A percentile compares a stretch with the other conserved stretches of the same genome.
phyloP scores from a whole-genome alignment of 2,888 invertebrate species.

The Cosmorhoe ocellata region DNA sequence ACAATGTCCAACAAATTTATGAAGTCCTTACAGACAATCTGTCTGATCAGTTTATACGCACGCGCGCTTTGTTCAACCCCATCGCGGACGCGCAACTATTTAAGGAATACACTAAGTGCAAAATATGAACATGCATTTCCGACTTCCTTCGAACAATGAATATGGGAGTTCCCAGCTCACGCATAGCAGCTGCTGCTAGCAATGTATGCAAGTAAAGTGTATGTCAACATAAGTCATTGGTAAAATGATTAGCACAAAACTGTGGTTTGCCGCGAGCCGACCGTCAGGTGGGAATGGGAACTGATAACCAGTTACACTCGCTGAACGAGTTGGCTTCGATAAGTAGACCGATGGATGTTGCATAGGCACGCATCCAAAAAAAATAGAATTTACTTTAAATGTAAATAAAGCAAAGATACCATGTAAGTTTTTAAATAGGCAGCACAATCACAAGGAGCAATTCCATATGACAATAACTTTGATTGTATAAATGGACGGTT shows the following conservation, averaged over 20 bases:
- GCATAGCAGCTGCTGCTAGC: conserved; percentile 8
- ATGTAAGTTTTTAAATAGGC: no score
- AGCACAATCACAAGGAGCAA: no score
- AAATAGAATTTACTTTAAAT: conserved; percentile 14
- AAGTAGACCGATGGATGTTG: conserved; percentile 56
- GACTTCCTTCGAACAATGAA: background rate
- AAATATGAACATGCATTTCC: conserved; percentile 4
- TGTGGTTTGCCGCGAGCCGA: conserved; percentile 47
- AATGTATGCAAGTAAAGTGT: conserved; percentile 35
- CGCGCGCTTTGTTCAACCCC: conserved; percentile 7
- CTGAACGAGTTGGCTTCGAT: conserved; percentile 52
- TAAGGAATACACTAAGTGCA: background rate
- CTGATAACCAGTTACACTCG: conserved; percentile 64
- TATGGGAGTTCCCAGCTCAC: background rate
- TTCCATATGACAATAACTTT: no score
- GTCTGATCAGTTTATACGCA: conserved; percentile 35
- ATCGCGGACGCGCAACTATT: no score
- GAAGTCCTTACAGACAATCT: conserved; percentile 13
- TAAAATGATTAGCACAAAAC: conserved; percentile 55
- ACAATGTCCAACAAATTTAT: conserved; percentile 43
- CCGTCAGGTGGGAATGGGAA: conserved; percentile 56
- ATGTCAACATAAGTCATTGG: conserved; percentile 48
- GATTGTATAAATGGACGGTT: background rate
- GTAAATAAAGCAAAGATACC: no score
- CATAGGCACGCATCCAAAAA: conserved; percentile 46